Percentiles rank a stretch among this genome's conserved stretches.
Evolutionary conservation across 2,888 invertebrate species (phyloP).

Genomic region (Abscondita cerata): DNA sequence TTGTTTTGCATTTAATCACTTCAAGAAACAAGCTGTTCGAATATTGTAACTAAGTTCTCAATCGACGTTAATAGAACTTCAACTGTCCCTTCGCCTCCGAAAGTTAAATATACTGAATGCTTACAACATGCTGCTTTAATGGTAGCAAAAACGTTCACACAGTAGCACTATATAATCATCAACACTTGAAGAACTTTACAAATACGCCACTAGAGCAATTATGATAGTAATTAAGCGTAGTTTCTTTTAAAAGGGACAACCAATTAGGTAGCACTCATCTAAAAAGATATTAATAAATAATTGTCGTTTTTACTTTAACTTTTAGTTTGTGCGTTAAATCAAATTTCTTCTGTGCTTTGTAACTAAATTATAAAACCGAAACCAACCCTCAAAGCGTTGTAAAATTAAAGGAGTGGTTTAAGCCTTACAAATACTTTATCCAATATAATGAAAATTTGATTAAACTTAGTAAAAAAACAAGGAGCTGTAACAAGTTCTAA

Average conservation of each 20-base stretch:
- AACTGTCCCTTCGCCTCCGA: constrained; percentile 21
- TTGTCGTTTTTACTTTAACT: not conserved
- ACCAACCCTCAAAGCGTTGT: no score
- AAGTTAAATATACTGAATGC: constrained; percentile 29
- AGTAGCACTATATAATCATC: constrained; percentile 52
- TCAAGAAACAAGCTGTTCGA: constrained; percentile 22
- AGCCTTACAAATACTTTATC: no score
- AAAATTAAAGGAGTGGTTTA: no score
- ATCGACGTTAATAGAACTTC: constrained; percentile 32
- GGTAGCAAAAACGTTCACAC: constrained; percentile 27
- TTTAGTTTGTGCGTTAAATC: not conserved
- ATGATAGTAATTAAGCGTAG: no score
- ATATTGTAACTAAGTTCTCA: constrained; percentile 28
- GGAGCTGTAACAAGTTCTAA: no score
- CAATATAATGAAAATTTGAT: no score
- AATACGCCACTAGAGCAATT: constrained; percentile 14
- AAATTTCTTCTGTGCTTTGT: not conserved
- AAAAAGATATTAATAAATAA: no score
- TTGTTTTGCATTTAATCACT: constrained; percentile 19
- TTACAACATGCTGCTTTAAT: constrained; percentile 24
- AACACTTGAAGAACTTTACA: constrained; percentile 20
- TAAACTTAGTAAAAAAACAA: no score
- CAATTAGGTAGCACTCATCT: no score
- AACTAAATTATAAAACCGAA: no score
- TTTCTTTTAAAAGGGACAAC: no score